These are phyloP conservation scores for Thymelicus sylvestris DNA, from an alignment of 2,888 invertebrate genomes.

Conservation along the genomic window DNA sequence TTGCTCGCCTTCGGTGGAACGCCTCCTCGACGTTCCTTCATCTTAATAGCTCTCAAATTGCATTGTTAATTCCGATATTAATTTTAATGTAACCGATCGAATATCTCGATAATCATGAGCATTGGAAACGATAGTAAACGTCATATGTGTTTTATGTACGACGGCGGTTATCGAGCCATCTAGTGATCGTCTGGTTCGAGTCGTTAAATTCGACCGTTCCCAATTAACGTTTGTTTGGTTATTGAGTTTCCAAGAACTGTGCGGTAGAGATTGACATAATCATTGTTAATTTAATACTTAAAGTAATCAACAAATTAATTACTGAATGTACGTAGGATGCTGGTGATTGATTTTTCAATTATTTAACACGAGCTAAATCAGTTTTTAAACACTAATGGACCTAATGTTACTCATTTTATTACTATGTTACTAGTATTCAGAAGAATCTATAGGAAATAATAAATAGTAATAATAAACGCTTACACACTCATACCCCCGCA, in stretches of 20 bases:
- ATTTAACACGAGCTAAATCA: too few species aligned
- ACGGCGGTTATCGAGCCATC: conserved; percentile 19
- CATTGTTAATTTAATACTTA: not conserved
- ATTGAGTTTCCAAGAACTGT: conserved; percentile 8
- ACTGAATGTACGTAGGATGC: too few species aligned
- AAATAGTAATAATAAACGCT: too few species aligned
- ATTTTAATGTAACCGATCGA: conserved; percentile 24
- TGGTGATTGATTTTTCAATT: too few species aligned
- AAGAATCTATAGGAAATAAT: too few species aligned
- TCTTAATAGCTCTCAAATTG: conserved; percentile 24
- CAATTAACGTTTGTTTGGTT: conserved; percentile 8
- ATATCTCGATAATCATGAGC: conserved; percentile 20
- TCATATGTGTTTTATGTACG: conserved; percentile 24
- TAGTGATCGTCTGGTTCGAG: not conserved
- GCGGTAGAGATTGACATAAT: not conserved
- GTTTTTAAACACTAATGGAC: too few species aligned
- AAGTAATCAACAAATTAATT: not conserved
- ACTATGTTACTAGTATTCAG: too few species aligned
- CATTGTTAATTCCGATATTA: conserved; percentile 34
- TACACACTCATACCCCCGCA: too few species aligned
- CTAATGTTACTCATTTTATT: too few species aligned
- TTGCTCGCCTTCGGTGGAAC: not conserved
- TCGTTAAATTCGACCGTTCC: conserved; percentile 12
- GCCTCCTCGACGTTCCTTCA: not conserved
- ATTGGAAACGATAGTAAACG: conserved; percentile 17